Base-by-base conservation (phyloP, 2,888 invertebrate species). In the Euproctis similis region DNA sequence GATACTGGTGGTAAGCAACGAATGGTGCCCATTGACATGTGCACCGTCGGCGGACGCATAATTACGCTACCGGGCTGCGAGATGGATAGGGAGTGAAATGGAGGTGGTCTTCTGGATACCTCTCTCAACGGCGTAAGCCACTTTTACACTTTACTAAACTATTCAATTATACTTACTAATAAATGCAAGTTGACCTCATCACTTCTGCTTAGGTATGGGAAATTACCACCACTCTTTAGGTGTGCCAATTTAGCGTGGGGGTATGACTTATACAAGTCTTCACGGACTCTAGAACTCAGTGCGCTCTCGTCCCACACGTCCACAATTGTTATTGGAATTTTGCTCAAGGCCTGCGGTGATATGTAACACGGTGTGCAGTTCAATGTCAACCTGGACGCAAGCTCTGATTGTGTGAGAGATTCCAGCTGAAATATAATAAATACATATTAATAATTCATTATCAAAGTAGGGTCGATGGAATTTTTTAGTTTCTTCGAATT, bases 291-390 rank as follows among this genome's bases (percentile, higher is more conserved):
- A 39, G 88, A 87, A 34, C 93, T 93, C 25, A 96, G 72, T 3
- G 95, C 95, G 67, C 92, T 92, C 53, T 94, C 92, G 69, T 96
- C 95, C 85, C 94, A 95, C 0, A 95, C 95, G 73, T 96, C 95
- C 66, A 96, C 87, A 27, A 96, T 88, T 7, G 95, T 96, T 8
- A 94, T 86, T n/a, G 91, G 89, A 26, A 94, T 56, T 36, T 87
- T 76, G 13, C 80, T 70, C 13, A 95, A 77, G 47, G 89, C 87
- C 46, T 93, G 91, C 2, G 94, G 92, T 53, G 93, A 90, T 3
- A 95, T 91, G 55, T 92, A 92, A 53, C 89, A 89, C 41, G 89
- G 91, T 39, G 91, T 87, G 67, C 95, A 95, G 71, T 96, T 96
- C 35, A 96, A 84, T 1, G 95, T 96, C 28, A 96, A 78, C 44